Percentiles rank a stretch among this genome's conserved stretches.
Evolutionary conservation across 2,113 vertebrate genomes (phyloP).

Genomic region (Archilochus colubris): DNA sequence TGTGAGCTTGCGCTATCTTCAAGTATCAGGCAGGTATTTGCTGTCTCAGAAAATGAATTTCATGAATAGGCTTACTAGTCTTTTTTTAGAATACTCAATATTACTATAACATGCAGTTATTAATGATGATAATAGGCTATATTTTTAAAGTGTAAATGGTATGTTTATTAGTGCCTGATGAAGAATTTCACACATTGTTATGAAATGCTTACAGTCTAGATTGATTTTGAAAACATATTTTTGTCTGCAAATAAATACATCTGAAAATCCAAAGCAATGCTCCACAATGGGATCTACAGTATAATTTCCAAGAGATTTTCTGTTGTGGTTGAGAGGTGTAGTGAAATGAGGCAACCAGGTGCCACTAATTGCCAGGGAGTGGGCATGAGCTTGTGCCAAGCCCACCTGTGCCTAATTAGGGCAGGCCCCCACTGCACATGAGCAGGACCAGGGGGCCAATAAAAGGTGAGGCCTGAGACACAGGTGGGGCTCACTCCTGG

Average conservation of each 20-base stretch:
- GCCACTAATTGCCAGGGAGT: no score
- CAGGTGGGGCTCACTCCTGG: no score
- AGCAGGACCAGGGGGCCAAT: no score
- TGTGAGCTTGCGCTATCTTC: background rate
- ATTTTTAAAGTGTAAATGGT: background rate
- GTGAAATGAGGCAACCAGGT: no score
- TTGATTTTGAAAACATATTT: background rate
- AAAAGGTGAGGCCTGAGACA: no score
- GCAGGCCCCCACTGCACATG: no score
- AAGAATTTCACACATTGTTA: background rate
- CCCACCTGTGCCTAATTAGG: no score
- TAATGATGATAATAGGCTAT: background rate
- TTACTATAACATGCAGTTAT: background rate
- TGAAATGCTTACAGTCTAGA: background rate
- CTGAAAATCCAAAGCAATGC: background rate
- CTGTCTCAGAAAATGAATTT: background rate
- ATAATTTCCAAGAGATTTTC: background rate
- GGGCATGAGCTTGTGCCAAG: no score
- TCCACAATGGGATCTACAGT: background rate
- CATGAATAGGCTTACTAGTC: background rate
- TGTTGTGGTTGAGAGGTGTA: background rate
- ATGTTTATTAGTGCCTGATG: background rate
- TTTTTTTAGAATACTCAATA: background rate
- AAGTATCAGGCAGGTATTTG: background rate
- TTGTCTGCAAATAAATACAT: background rate